Conservation (phyloP, 2,113 vertebrate species). For the Petrocephalus zakoni region DNA sequence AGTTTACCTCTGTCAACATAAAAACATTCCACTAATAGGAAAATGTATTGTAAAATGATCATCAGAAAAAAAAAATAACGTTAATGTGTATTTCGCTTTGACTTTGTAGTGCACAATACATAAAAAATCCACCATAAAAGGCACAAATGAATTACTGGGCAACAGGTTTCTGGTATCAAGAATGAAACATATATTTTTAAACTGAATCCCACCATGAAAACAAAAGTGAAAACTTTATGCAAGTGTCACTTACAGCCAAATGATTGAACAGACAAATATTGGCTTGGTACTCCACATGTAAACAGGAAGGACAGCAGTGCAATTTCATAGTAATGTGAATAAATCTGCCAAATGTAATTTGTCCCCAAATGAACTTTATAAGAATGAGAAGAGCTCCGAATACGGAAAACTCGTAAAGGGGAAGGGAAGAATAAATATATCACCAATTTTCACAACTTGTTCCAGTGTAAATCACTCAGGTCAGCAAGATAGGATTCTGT, state of each 20-base stretch:
- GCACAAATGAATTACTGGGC: conserved; percentile 50
- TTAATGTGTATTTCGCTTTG: conserved; percentile 18
- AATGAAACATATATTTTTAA: conserved; percentile 20
- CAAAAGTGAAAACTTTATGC: conserved; percentile 25
- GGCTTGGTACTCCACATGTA: background rate
- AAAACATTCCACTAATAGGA: background rate
- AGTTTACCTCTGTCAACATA: background rate
- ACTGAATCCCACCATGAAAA: conserved; percentile 38
- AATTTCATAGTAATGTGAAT: background rate
- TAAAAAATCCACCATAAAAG: conserved; percentile 49
- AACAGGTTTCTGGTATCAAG: conserved; percentile 28
- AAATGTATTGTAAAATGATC: background rate
- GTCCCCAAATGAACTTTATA: background rate
- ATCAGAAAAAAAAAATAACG: background rate
- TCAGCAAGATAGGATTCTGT: conserved; percentile 4
- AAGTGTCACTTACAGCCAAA: conserved; percentile 16
- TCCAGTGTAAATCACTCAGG: conserved; percentile 8
- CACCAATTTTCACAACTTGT: background rate
- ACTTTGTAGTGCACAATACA: conserved; percentile 40
- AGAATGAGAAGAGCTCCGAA: background rate
- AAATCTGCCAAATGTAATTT: background rate
- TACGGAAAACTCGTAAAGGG: background rate
- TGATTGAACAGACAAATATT: background rate
- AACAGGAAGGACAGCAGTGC: background rate
- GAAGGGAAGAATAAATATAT: background rate